phyloP scores from a whole-genome alignment of 2,113 vertebrate genomes.

The Oncorhynchus tshawytscha region DNA sequence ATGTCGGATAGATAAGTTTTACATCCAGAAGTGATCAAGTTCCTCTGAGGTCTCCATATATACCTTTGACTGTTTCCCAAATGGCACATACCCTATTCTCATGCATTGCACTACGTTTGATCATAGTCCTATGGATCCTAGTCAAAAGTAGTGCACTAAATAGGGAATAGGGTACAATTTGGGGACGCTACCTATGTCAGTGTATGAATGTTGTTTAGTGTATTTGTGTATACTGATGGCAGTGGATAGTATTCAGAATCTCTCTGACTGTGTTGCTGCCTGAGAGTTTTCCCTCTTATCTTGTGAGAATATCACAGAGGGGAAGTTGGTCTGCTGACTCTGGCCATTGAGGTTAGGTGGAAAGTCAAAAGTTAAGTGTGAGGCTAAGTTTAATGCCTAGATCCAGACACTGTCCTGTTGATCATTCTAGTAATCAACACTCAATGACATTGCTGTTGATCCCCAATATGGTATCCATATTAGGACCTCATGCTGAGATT shows the following conservation, averaged over 20 bases:
- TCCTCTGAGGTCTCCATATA: slow-evolving; percentile 62
- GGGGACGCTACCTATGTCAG: not conserved
- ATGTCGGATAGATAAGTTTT: slow-evolving; percentile 35
- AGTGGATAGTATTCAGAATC: slow-evolving; percentile 42
- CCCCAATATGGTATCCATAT: too few species aligned
- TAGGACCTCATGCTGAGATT: too few species aligned
- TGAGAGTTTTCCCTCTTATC: slow-evolving; percentile 59
- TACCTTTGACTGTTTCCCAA: slow-evolving; percentile 22
- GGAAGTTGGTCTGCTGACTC: slow-evolving; percentile 30
- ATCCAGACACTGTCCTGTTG: not conserved
- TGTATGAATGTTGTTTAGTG: not conserved
- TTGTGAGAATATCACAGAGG: slow-evolving; percentile 34
- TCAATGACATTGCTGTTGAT: too few species aligned
- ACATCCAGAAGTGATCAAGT: slow-evolving; percentile 33
- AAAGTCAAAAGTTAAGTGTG: slow-evolving; percentile 4
- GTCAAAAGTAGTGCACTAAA: too few species aligned
- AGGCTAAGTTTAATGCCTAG: not conserved
- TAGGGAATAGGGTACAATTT: slow-evolving; percentile 17
- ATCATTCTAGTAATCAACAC: not conserved
- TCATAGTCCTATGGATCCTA: too few species aligned
- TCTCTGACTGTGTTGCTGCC: slow-evolving; percentile 14
- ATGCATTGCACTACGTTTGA: too few species aligned
- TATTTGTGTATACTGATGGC: slow-evolving; percentile 15
- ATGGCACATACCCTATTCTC: too few species aligned
- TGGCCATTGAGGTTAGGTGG: slow-evolving; percentile 12